Conservation (phyloP, 2,113 vertebrate genomes). For the Piaya cayana region DNA sequence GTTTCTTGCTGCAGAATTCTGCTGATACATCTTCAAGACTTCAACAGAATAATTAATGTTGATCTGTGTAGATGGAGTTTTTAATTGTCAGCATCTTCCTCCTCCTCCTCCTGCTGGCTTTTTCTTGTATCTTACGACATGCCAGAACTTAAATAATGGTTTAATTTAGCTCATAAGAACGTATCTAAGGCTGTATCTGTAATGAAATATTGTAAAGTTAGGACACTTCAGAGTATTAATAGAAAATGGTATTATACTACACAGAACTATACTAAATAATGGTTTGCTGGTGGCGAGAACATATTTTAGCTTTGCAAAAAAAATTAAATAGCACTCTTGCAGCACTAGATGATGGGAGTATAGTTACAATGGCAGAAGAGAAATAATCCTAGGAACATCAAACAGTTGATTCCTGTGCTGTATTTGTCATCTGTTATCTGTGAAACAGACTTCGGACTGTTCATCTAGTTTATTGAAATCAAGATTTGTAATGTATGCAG, state of each 20-base stretch:
- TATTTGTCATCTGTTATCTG: background rate
- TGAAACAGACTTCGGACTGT: background rate
- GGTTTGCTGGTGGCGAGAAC: background rate
- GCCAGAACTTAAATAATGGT: constrained; percentile 18
- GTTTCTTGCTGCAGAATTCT: background rate
- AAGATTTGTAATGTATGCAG: background rate
- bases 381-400: background rate
- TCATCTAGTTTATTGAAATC: background rate
- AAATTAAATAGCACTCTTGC: background rate
- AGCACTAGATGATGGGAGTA: background rate
- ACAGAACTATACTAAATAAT: background rate
- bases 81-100: constrained; percentile 14
- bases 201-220: constrained; percentile 29
- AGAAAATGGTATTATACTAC: constrained; percentile 15
- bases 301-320: background rate
- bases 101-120: background rate
- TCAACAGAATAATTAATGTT: constrained; percentile 7
- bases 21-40: background rate
- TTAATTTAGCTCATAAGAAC: constrained; percentile 27
- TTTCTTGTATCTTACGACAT: background rate
- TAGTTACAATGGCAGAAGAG: background rate
- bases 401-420: background rate
- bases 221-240: background rate
- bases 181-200: constrained; percentile 23
- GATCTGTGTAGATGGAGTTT: background rate